Evolutionary conservation across 1,140 invertebrate species (phyloP), one percentile per base, ranked within the genome.

Genomic region (Polyergus mexicanus): DNA sequence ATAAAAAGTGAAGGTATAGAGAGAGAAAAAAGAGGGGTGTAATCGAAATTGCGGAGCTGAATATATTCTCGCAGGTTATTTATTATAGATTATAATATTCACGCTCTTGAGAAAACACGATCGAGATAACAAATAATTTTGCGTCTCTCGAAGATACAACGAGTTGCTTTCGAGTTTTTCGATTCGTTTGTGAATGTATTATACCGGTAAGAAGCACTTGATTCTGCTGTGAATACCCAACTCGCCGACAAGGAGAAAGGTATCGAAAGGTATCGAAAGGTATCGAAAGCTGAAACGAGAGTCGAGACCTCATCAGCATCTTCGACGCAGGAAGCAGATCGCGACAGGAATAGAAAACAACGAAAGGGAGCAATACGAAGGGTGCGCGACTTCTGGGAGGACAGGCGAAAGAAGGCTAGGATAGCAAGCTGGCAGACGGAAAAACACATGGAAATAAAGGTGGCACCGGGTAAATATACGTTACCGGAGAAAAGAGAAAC

Each of bases 301-400:
- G 63, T 77, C 75, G 88, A 89, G 88, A 86, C 81, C 84, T 89
- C 88, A 89, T 89, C 88, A 89, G 87, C 87, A 89, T 89, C 88
- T 89, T 89, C 84, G 85, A 66, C 66, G 72, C 62, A 77, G 60
- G 54, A 66, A 72, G 66, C 13, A 74, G 68, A 72, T 83, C 78
- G 60, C 78, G 25, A 38, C 38, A 74, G 41, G 68, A 78, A 62
- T 28, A 80, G 47, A 63, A 71, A 74, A 60, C 38, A 75, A 66
- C 56, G 51, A 41, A 19, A 41, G 54, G 22, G 58, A 84, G 16
- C 25, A 32, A 56, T 56, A 44, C 32, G 62, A 77, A 35, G 25
- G 25, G 28, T 62, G n/a, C 44, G 41, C 47, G 38, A 19, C 38
- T 84, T 38, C 22, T 65, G 51, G 63, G 51, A 87, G 63, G 47